A percentile compares a stretch with the other conserved stretches of the same genome.
Evolutionary conservation across 2,113 vertebrate genomes (phyloP).

Genomic region (Callaeas wilsoni): DNA sequence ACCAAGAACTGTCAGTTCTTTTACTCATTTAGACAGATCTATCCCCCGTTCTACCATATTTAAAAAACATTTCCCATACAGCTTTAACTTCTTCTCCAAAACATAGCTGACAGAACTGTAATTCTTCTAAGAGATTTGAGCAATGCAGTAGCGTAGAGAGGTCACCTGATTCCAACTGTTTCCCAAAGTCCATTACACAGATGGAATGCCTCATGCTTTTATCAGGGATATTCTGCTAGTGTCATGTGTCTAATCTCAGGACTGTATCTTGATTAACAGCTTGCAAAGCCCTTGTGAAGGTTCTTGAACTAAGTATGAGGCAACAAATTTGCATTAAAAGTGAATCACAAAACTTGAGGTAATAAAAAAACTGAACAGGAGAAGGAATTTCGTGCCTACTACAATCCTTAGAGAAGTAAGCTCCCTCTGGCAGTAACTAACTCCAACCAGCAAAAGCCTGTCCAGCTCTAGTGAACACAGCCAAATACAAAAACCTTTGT

Average conservation of each 20-base stretch:
- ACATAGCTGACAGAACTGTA: background rate
- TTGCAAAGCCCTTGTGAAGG: background rate
- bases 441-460: constrained; percentile 29
- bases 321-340: background rate
- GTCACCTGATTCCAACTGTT: background rate
- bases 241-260: background rate
- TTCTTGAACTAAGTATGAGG: background rate
- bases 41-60: background rate
- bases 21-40: background rate
- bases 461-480: background rate
- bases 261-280: background rate
- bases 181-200: background rate
- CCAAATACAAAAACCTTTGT: background rate
- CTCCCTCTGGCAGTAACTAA: constrained; percentile 5
- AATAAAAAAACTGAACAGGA: background rate
- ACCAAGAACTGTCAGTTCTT: background rate
- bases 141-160: background rate
- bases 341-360: background rate
- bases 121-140: background rate
- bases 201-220: background rate
- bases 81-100: background rate
- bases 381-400: background rate
- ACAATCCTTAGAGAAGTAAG: background rate
- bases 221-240: background rate
- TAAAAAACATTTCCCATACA: background rate